Conservation (phyloP, 92 coral and sea anemone genomes). For the Parazoanthus atlanticus region DNA sequence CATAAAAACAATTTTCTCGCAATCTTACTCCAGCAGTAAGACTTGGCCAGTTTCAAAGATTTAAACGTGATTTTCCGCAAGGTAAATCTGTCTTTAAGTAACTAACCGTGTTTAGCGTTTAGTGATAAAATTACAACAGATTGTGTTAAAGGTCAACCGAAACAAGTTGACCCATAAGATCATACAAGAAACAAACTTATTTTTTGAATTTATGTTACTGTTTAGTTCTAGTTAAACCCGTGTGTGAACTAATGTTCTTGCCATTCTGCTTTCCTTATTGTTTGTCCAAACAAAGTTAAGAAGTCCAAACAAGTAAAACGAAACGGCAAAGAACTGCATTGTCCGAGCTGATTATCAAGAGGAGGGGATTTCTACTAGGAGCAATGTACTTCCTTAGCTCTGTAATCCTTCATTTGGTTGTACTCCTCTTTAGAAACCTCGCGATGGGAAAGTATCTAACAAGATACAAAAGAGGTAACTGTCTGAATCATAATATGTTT, state of each 20-base stretch:
- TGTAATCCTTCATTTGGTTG: neutral
- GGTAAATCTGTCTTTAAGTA: neutral
- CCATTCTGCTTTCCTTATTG: neutral
- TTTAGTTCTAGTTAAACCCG: neutral
- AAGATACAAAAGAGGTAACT: neutral
- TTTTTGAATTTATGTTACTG: slow-evolving; percentile 5
- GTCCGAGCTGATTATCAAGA: neutral
- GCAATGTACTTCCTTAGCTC: neutral
- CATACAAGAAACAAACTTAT: slow-evolving; percentile 7
- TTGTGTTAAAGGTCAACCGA: slow-evolving; percentile 11
- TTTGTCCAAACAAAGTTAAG: neutral
- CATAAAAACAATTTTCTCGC: no score
- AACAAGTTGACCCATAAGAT: slow-evolving; percentile 33
- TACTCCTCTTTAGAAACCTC: neutral
- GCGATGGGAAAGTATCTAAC: neutral
- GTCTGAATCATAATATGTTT: neutral
- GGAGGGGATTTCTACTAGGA: neutral
- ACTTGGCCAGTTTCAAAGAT: neutral
- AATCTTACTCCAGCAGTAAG: neutral
- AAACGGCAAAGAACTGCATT: neutral
- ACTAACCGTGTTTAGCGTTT: neutral
- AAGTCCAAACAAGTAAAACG: neutral
- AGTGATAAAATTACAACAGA: neutral
- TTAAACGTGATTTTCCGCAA: neutral
- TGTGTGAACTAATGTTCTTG: neutral